Evolutionary conservation across 2,797 vertebrate genomes (phyloP).

Genomic region (Microctenopoma stevenorrisi): DNA sequence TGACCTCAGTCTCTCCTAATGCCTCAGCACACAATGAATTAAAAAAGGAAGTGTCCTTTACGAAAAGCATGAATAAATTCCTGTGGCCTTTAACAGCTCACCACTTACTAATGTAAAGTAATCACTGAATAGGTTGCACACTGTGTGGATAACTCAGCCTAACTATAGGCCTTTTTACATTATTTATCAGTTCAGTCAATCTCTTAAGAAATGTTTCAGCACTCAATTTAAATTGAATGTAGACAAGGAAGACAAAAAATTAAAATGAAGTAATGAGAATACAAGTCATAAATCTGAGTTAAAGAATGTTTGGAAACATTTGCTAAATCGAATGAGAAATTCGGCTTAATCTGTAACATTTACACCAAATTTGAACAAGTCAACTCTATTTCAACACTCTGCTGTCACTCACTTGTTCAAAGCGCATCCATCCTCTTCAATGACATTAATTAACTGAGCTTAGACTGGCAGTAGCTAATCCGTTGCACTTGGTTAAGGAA

Average conservation of each 20-base stretch:
- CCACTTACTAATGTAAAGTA: neutral
- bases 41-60: conserved; percentile 6
- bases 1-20: conserved; percentile 1
- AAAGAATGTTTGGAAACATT: neutral
- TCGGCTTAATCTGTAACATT: neutral
- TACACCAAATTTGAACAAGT: conserved; percentile 7
- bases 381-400: conserved; percentile 10
- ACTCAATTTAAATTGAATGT: neutral
- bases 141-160: neutral
- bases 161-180: conserved; percentile 2
- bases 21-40: neutral
- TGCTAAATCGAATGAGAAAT: neutral
- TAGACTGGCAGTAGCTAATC: conserved; percentile 51
- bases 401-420: conserved; percentile 39
- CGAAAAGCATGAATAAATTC: conserved; percentile 26
- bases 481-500: conserved; percentile 46
- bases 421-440: conserved; percentile 53
- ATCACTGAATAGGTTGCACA: conserved; percentile 9
- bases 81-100: conserved; percentile 17
- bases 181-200: neutral
- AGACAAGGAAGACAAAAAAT: neutral
- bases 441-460: conserved; percentile 59
- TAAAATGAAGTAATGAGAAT: too few species aligned
- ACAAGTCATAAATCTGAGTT: neutral
- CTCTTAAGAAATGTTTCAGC: neutral